These are phyloP conservation scores for Harpagus bidentatus DNA, from an alignment of 2,113 vertebrate species.

Conservation along the genomic window DNA sequence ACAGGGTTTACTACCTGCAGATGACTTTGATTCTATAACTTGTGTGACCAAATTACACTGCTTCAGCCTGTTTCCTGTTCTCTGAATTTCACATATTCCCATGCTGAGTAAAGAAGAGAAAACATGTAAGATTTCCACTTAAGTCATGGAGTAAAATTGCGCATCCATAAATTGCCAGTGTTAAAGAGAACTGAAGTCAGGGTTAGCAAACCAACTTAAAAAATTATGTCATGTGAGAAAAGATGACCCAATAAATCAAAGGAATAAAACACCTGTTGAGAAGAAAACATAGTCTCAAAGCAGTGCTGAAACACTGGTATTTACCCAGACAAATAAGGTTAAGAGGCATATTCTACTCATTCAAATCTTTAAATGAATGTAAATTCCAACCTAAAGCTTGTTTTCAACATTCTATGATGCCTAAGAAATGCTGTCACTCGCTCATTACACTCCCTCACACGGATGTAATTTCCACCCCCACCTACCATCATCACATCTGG, in stretches of 20 bases:
- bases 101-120: background rate
- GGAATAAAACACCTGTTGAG: background rate
- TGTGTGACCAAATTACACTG: background rate
- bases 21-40: background rate
- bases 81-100: background rate
- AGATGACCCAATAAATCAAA: background rate
- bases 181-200: background rate
- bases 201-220: background rate
- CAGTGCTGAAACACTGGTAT: background rate
- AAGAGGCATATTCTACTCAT: background rate
- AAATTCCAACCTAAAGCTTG: slow-evolving; percentile 7
- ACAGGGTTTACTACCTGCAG: background rate
- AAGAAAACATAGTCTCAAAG: background rate
- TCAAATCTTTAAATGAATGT: slow-evolving; percentile 18
- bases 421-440: slow-evolving; percentile 35
- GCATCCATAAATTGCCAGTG: background rate
- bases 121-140: background rate
- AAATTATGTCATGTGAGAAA: background rate
- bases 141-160: background rate
- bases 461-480: slow-evolving; percentile 61
- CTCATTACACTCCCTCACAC: slow-evolving; percentile 52
- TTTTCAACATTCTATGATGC: slow-evolving; percentile 17
- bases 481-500: slow-evolving; percentile 58
- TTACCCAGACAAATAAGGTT: background rate
- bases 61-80: background rate